Percentiles rank a stretch among this genome's conserved stretches.
phyloP scores from a whole-genome alignment of 2,888 invertebrate genomes.

The Stenchaetothrips biformis region DNA sequence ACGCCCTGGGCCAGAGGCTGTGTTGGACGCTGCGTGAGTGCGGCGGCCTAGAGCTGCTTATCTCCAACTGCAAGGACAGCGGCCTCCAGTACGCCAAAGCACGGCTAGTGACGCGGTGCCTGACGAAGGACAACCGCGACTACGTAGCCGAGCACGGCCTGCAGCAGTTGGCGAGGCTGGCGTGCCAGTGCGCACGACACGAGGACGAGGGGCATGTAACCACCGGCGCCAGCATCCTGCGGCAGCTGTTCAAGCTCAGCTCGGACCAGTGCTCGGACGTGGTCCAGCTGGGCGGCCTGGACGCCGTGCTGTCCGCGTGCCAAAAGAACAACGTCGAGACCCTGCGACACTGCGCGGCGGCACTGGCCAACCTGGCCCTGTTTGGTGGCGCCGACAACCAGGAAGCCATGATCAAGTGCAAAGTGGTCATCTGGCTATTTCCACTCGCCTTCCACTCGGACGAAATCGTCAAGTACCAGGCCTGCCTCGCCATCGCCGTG shows the following conservation, averaged over 20 bases:
- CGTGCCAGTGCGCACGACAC: constrained; percentile 73
- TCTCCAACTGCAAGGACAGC: constrained; percentile 74
- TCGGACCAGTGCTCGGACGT: constrained; percentile 93
- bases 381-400: constrained; percentile 97
- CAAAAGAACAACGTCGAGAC: constrained; percentile 89
- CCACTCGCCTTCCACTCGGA: constrained; percentile 94
- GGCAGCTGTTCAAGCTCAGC: constrained; percentile 93
- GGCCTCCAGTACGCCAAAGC: constrained; percentile 85
- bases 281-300: constrained; percentile 84
- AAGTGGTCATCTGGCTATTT: constrained; percentile 90
- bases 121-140: constrained; percentile 89
- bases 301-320: constrained; percentile 92
- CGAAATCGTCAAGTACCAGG: constrained; percentile 96
- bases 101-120: constrained; percentile 83
- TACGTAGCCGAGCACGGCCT: constrained; percentile 89
- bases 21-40: constrained; percentile 85
- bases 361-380: constrained; percentile 90
- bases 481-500: constrained; percentile 94
- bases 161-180: constrained; percentile 86
- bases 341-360: constrained; percentile 91
- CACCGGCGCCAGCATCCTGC: constrained; percentile 86
- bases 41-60: constrained; percentile 84
- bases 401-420: constrained; percentile 92
- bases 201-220: constrained; percentile 75
- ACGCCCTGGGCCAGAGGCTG: constrained; percentile 85